Percentiles rank a stretch among this genome's conserved stretches.
phyloP scores from a whole-genome alignment of 2,113 vertebrate species.

The Amphilophus citrinellus region DNA sequence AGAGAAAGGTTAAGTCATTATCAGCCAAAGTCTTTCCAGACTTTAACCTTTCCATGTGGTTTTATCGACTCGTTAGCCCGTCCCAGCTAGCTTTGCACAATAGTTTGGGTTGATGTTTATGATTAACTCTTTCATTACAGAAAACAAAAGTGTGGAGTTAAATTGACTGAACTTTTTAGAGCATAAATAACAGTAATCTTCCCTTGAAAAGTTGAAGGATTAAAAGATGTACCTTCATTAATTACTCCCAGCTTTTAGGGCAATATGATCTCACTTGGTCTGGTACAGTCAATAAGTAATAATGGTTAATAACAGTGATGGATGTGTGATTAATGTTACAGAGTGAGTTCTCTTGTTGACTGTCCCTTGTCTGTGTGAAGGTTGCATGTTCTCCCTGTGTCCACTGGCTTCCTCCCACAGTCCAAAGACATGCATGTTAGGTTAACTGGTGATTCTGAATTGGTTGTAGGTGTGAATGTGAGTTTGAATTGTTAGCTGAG shows the following conservation, averaged over 20 bases:
- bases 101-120: background rate
- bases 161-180: background rate
- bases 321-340: background rate
- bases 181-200: background rate
- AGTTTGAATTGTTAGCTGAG: background rate
- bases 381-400: too few species aligned
- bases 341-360: background rate
- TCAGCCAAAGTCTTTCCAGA: slow-evolving; percentile 38
- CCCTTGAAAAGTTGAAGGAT: background rate
- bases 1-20: slow-evolving; percentile 29
- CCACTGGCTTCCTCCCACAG: background rate
- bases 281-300: background rate
- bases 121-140: background rate
- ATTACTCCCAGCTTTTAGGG: background rate
- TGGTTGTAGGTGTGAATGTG: background rate
- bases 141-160: background rate
- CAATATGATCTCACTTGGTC: background rate
- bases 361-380: too few species aligned
- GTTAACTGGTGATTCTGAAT: background rate
- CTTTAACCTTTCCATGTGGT: slow-evolving; percentile 40
- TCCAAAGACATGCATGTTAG: background rate
- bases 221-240: background rate
- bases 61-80: background rate
- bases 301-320: background rate
- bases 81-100: background rate